These are phyloP conservation scores for Lonchura striata DNA, from an alignment of 2,113 vertebrate genomes.

Conservation along the genomic window DNA sequence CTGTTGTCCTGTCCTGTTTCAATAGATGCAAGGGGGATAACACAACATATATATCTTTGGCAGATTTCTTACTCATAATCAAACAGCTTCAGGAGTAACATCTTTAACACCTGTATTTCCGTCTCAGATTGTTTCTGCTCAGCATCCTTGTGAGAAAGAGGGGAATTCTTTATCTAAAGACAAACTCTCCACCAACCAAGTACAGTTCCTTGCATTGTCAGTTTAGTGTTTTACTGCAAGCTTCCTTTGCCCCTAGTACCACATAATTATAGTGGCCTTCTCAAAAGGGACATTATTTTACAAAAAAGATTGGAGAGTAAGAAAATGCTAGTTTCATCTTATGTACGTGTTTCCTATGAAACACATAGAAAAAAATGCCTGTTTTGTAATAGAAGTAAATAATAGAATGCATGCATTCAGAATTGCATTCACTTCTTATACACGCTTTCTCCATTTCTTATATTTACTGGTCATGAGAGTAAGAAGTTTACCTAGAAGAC, in stretches of 20 bases:
- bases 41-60: neutral
- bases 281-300: neutral
- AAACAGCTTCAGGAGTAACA: neutral
- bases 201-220: neutral
- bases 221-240: neutral
- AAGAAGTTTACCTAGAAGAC: neutral
- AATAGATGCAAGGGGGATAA: neutral
- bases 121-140: neutral
- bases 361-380: neutral
- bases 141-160: neutral
- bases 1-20: neutral
- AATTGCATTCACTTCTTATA: neutral
- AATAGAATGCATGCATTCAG: neutral
- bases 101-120: neutral
- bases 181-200: neutral
- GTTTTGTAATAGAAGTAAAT: neutral
- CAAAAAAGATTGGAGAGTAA: neutral
- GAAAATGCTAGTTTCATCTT: neutral
- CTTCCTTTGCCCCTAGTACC: neutral
- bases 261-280: neutral
- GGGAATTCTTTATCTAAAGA: neutral
- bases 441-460: neutral
- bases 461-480: neutral
- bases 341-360: neutral
- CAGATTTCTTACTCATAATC: neutral